Evolutionary conservation across 2,113 vertebrate genomes (phyloP).

Genomic region (Paralichthys olivaceus): DNA sequence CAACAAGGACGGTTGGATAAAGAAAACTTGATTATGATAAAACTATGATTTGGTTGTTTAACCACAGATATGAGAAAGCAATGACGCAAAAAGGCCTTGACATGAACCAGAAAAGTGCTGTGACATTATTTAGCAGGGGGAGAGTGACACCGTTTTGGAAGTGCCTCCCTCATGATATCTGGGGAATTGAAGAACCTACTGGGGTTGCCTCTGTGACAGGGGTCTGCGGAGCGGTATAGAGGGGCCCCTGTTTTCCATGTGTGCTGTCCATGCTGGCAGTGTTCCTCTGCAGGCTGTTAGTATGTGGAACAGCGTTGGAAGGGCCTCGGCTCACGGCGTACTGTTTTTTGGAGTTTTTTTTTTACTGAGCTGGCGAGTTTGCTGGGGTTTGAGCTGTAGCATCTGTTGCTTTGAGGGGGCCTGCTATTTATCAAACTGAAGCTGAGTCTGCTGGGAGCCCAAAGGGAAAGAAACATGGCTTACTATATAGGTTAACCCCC

Average conservation of each 20-base stretch:
- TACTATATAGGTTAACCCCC: slow-evolving; percentile 73
- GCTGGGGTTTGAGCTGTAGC: slow-evolving; percentile 71
- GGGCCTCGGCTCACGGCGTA: slow-evolving; percentile 36
- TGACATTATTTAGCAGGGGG: slow-evolving; percentile 12
- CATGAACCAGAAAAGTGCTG: slow-evolving; percentile 12
- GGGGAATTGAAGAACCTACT: slow-evolving; percentile 27
- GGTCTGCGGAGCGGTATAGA: slow-evolving; percentile 22
- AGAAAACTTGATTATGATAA: slow-evolving; percentile 15
- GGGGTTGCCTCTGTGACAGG: slow-evolving; percentile 30
- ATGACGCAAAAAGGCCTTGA: slow-evolving; percentile 22
- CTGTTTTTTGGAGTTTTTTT: slow-evolving; percentile 5
- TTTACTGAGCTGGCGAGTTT: slow-evolving; percentile 60
- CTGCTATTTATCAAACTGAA: slow-evolving; percentile 79
- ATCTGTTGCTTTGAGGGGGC: slow-evolving; percentile 79
- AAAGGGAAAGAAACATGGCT: slow-evolving; percentile 64
- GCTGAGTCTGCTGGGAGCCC: slow-evolving; percentile 68
- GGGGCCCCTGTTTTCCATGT: slow-evolving; percentile 59
- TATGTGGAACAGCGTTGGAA: slow-evolving; percentile 65
- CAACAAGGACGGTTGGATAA: slow-evolving; percentile 15
- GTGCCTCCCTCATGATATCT: slow-evolving; percentile 19
- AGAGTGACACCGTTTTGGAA: slow-evolving; percentile 24
- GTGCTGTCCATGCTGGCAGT: slow-evolving; percentile 31
- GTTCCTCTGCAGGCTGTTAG: slow-evolving; percentile 52
- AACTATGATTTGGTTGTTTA: slow-evolving; percentile 13
- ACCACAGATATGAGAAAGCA: slow-evolving; percentile 15